Conservation (phyloP, 2,113 vertebrate genomes). For the Alectura lathami region DNA sequence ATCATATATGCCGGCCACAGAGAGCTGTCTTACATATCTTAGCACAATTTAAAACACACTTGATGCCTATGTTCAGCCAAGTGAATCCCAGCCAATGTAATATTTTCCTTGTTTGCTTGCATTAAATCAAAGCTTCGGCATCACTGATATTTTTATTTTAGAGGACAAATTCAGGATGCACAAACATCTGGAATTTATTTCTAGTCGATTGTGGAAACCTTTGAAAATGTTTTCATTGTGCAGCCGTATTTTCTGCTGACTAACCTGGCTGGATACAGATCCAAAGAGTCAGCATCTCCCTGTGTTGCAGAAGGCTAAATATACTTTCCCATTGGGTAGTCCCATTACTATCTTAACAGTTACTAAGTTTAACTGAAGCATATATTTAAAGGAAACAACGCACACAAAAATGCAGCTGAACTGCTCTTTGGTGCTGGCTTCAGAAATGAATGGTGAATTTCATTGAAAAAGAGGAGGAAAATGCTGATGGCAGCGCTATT, state of each 20-base stretch:
- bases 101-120: not conserved
- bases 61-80: not conserved
- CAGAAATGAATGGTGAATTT: not conserved
- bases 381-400: not conserved
- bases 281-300: not conserved
- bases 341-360: not conserved
- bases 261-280: not conserved
- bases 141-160: not conserved
- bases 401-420: not conserved
- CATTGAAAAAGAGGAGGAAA: not conserved
- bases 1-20: not conserved
- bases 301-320: not conserved
- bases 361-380: not conserved
- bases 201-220: not conserved
- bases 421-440: not conserved
- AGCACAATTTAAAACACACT: not conserved
- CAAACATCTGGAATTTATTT: not conserved
- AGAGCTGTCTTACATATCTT: not conserved
- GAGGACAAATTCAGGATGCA: not conserved
- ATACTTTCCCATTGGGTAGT: not conserved
- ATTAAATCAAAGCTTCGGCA: slow-evolving; percentile 7
- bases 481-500: not conserved
- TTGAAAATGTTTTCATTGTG: not conserved
- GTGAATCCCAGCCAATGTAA: not conserved
- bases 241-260: not conserved